These are phyloP conservation scores for Stigmatopora argus DNA, from an alignment of 2,113 vertebrate genomes.

Conservation along the genomic window DNA sequence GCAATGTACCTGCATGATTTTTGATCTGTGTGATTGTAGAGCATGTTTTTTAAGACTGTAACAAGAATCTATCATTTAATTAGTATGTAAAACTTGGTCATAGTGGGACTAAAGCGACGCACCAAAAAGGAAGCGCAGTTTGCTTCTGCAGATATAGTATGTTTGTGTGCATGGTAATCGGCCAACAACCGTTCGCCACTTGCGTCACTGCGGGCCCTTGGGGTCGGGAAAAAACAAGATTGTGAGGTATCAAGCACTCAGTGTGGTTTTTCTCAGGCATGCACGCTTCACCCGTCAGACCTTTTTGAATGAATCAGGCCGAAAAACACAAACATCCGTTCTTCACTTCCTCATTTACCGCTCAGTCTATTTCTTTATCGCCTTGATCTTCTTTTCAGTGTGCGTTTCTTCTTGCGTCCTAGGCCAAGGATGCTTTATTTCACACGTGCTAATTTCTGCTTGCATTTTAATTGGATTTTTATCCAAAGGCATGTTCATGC, in stretches of 20 bases:
- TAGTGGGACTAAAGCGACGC: too few species aligned
- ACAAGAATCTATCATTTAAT: too few species aligned
- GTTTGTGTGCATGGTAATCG: not conserved
- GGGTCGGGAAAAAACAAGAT: slow-evolving; percentile 73
- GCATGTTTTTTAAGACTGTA: too few species aligned
- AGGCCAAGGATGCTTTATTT: not conserved
- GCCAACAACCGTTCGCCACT: slow-evolving; percentile 11
- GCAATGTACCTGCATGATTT: too few species aligned
- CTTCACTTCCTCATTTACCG: slow-evolving; percentile 71
- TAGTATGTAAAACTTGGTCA: too few species aligned
- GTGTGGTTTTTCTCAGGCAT: slow-evolving; percentile 75
- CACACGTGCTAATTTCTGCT: not conserved
- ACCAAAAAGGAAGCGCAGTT: not conserved
- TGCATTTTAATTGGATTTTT: not conserved
- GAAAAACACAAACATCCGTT: slow-evolving; percentile 77
- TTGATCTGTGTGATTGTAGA: too few species aligned
- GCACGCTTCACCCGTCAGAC: slow-evolving; percentile 46
- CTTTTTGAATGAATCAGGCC: slow-evolving; percentile 74
- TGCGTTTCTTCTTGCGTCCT: not conserved
- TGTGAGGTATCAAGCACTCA: slow-evolving; percentile 48
- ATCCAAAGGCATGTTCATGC: not conserved
- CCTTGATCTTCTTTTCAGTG: slow-evolving; percentile 32
- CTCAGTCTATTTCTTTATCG: slow-evolving; percentile 42
- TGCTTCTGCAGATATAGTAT: not conserved
- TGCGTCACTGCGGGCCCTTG: slow-evolving; percentile 71